Evolutionary conservation across 1,140 invertebrate genomes (phyloP), one percentile per base, ranked within the genome.

Genomic region (Eurosta solidaginis): DNA sequence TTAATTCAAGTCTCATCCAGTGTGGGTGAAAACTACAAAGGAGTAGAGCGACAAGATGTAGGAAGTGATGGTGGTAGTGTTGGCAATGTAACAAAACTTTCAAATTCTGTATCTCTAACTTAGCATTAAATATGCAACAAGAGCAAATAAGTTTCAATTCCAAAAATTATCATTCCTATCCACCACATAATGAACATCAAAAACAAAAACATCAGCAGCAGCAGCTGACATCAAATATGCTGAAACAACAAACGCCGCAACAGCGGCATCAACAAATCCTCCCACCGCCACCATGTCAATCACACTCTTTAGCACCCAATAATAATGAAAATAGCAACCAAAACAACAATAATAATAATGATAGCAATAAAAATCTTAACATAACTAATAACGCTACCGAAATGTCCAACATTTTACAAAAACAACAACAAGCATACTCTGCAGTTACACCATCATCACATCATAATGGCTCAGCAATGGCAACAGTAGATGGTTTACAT

Each of bases 151-250:
- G 27, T 79, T 40, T 25, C 81, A 75, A 59, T 68, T 47, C 36
- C 14, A 77, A 79, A 47, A 45, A 47, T 73, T 42, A 78, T 49
- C 47, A 81, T 50, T 75, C 40, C 27, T 47, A 78, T 33, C 76
- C 63, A 78, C 7, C 77, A 54, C 77, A 78, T 5, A n/a, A 74
- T 29, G 17, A 47, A 36, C 76, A 79, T 79, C 81, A 76, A 22
- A 36, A 78, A 36, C 74, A 78, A 78, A 74, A 82, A 68, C 76
- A 80, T 17, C 73, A 79, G 44, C 81, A 78, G 20, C 79, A 78
- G 20, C 59, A 74, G 20, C 68, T 25, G 36, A 40, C n/a, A 49
- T 44, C 77, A 20, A 74, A 78, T 78, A 78, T 33, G 59, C 17
- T 40, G n/a, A n/a, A n/a, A 33, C 52, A 27, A 73, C 73, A 49